Base-by-base conservation (phyloP, 2,888 invertebrate genomes). In the Caradrina kadenii region DNA sequence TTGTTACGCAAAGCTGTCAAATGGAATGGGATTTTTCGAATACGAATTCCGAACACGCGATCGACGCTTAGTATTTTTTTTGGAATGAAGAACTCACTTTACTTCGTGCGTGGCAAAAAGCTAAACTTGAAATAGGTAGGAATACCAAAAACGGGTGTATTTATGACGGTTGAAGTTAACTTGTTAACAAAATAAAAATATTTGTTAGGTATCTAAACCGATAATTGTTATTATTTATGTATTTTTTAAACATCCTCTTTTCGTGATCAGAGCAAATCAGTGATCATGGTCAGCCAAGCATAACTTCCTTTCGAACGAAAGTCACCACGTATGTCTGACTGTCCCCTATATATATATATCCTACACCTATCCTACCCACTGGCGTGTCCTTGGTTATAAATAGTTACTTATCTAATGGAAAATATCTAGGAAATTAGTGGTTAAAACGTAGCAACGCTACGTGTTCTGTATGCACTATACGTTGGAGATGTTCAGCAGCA, bases 1-100 rank as follows among this genome's bases (percentile, higher is more conserved):
- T 81, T 78, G 83, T 83, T 84, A 85, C 82, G 83, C 80, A 86
- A 84, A 84, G 78, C 82, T 84, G 78, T 81, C 76, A 80, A 81
- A 84, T 72, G 67, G 76, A 81, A 79, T 76, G 70, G 74, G 82
- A 76, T 81, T 85, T 85, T 81, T 82, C 75, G 71, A 82, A 82
- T 80, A 74, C 77, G 66, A 82, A 89, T 88, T 86, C 84, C 74
- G 74, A 87, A 84, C 86, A 86, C 82, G 83, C 65, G 42, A 70
- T 61, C 60, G 63, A 55, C 73, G 67, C 48, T 61, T 58, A 35
- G 73, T 50, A 75, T 54, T 69, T 76, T 75, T 81, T 80, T 66
- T 65, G 62, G 54, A 71, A 63, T 72, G 54, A 61, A 72, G 62
- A 79, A 68, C 63, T 69, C 70, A 61, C 77, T 77, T 77, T 75